Percentiles rank a stretch among this genome's conserved stretches.
These are phyloP conservation scores for Calyptommatus sinebrachiatus DNA, from an alignment of 2,113 vertebrate genomes.

Conservation along the genomic window DNA sequence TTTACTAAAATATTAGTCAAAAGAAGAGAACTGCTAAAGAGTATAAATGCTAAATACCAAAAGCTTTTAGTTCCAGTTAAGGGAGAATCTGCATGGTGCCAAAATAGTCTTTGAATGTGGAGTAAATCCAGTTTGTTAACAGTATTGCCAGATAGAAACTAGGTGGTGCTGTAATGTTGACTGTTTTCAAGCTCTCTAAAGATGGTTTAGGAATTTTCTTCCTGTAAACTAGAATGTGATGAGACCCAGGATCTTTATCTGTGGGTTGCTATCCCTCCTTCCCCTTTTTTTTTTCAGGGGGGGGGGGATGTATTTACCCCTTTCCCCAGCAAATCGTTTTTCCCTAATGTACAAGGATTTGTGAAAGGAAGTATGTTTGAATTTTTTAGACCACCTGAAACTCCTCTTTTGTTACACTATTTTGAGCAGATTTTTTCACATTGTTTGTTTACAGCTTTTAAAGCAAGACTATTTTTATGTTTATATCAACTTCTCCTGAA, in stretches of 20 bases:
- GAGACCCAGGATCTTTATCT: neutral
- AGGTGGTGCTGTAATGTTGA: constrained; percentile 17
- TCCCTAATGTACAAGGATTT: neutral
- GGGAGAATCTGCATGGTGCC: neutral
- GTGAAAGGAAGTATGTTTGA: neutral
- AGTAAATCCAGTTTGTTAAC: neutral
- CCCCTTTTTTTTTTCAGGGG: no score
- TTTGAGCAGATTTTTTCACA: neutral
- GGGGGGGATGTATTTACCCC: neutral
- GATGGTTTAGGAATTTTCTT: neutral
- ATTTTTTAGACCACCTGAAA: neutral
- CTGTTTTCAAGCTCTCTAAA: neutral
- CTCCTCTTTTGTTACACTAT: neutral
- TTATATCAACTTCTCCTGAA: neutral
- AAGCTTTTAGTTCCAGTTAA: no score
- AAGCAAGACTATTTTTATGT: neutral
- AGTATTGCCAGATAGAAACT: neutral
- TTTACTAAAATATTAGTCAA: no score
- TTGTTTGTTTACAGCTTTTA: neutral
- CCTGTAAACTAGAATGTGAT: neutral
- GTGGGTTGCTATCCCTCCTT: no score
- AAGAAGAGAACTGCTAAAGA: no score
- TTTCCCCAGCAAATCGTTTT: neutral
- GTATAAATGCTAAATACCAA: no score
- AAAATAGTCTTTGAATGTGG: neutral